Evolutionary conservation across 2,797 vertebrate genomes (phyloP), one percentile per base, ranked within the genome.

Genomic region (Taeniopygia guttata): DNA sequence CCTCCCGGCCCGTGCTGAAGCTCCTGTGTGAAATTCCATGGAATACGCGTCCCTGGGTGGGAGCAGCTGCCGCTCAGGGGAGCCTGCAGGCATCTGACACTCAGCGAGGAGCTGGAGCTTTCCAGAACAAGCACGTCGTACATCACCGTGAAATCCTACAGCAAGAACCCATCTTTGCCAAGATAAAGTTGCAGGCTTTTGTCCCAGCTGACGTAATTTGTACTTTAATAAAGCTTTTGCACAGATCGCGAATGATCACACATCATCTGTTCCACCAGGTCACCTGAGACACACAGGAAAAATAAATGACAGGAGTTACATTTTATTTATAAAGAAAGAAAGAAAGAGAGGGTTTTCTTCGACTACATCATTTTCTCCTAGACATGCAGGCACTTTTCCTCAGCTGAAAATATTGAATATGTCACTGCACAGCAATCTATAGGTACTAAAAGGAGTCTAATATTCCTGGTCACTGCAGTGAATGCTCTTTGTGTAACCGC

Each of bases 21-120:
- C 40, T 56, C 4, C 2, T 5, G n/a, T 26, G 34, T 36, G 14
- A 32, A 62, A 60, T 42, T 30, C 54, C 29, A 3, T 5, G 60
- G 26, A 13, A 60, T 79, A 7, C 1, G 0, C 22, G 9, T 38
- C 43, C 42, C 60, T 51, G 6, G 15, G 5, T 38, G 23, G 17
- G 18, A 34, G 30, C 52, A 60, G 74, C 34, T 63, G 78, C 54
- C 40, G 3, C 45, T 63, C 73, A 5, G 14, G 51, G 19, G 40
- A n/a, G 34, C 8, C 14, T 66, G 62, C n/a, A 48, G 38, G 38
- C 59, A 51, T 26, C 27, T 38, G n/a, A 81, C 29, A 7, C 46
- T 17, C 27, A 10, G 23, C 0, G 27, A 36, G 16, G 19, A 66
- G 43, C 36, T 56, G 23, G 38, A n/a, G 42, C 42, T 30, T 40